Percentiles rank a stretch among this genome's conserved stretches.
phyloP scores from a whole-genome alignment of 2,797 vertebrate genomes.

The Lacerta agilis region DNA sequence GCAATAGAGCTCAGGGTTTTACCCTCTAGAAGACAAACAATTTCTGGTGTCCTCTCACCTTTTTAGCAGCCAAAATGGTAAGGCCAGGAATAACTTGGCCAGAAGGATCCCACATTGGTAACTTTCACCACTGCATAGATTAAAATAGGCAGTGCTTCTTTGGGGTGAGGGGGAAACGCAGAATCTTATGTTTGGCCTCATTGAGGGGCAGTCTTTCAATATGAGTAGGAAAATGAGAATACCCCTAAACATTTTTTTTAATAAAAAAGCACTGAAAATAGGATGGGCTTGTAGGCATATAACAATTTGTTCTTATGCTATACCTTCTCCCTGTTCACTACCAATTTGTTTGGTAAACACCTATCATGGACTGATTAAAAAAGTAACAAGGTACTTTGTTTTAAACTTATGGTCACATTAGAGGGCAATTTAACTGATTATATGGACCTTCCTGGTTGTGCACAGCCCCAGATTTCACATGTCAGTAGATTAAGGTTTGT shows the following conservation, averaged over 20 bases:
- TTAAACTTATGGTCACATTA: neutral
- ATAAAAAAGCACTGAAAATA: neutral
- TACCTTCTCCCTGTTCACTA: neutral
- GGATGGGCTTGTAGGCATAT: neutral
- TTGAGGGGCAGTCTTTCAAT: no score
- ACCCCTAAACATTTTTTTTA: no score
- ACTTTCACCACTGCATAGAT: neutral
- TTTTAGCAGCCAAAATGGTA: neutral
- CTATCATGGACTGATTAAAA: neutral
- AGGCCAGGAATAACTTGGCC: no score
- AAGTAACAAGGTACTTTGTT: neutral
- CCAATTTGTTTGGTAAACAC: neutral
- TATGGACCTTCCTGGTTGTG: neutral
- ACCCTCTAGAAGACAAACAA: neutral
- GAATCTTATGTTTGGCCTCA: no score
- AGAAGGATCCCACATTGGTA: neutral
- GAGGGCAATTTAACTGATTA: neutral
- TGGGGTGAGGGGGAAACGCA: accelerated
- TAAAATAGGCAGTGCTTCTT: neutral
- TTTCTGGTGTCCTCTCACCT: neutral
- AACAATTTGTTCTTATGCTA: neutral
- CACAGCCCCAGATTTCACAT: neutral
- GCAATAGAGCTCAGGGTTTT: no score
- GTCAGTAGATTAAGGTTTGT: no score
- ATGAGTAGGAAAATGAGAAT: no score